Evolutionary conservation across 2,113 vertebrate species (phyloP).

Genomic region (Antidorcas marsupialis): DNA sequence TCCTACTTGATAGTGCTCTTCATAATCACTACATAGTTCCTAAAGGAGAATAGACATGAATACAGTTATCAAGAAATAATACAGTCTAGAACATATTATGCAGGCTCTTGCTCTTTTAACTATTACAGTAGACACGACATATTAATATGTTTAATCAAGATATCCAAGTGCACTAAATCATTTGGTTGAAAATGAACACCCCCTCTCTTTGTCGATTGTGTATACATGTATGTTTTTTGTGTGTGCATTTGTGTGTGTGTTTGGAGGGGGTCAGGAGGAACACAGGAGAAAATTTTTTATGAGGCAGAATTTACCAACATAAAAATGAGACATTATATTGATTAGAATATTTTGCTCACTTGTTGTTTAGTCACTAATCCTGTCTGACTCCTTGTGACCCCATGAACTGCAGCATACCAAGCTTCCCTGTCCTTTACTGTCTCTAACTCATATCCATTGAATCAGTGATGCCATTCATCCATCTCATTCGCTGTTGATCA

Average conservation of each 20-base stretch:
- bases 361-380: neutral
- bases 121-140: neutral
- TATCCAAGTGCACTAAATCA: neutral
- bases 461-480: neutral
- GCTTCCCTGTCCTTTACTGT: neutral
- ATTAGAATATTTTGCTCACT: neutral
- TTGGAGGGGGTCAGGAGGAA: rapidly evolving
- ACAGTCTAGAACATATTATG: neutral
- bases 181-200: neutral
- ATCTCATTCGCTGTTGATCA: neutral
- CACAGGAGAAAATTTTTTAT: neutral
- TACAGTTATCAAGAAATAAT: conserved; percentile 24
- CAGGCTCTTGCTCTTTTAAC: neutral
- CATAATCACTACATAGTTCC: conserved; percentile 16
- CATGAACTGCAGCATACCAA: neutral
- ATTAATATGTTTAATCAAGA: neutral
- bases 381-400: neutral
- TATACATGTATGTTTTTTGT: neutral
- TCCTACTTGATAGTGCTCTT: conserved; percentile 27
- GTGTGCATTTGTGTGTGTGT: neutral
- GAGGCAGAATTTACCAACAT: neutral
- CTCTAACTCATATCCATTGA: neutral
- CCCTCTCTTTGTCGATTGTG: neutral
- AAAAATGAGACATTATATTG: neutral
- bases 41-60: conserved; percentile 14